Evolutionary conservation across 2,797 vertebrate species (phyloP).

Genomic region (Acanthornis magna): DNA sequence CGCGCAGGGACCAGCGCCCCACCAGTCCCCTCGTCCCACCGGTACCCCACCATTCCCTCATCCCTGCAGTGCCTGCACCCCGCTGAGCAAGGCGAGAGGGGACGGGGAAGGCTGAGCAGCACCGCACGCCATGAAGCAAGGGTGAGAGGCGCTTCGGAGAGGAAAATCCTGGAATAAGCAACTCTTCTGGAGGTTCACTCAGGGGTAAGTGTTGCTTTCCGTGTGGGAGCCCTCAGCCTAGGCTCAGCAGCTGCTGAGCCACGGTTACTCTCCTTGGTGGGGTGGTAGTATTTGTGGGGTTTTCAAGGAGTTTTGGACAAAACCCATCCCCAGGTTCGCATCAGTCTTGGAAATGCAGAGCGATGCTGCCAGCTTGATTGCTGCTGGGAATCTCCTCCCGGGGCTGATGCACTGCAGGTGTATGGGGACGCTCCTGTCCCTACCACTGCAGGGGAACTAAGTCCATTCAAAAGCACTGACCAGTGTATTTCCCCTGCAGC

Average conservation of each 20-base stretch:
- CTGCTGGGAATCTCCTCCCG: neutral
- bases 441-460: neutral
- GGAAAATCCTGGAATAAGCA: slow-evolving; percentile 3
- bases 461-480: neutral
- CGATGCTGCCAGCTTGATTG: fast-evolving
- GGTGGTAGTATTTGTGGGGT: too few species aligned
- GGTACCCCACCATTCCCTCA: neutral
- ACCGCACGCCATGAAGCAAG: slow-evolving; percentile 9
- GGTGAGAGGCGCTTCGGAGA: neutral
- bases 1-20: neutral
- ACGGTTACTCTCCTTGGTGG: fast-evolving
- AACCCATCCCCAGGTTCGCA: neutral
- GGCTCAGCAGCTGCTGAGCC: neutral
- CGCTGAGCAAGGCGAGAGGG: neutral
- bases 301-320: neutral
- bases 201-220: slow-evolving; percentile 65
- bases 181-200: slow-evolving; percentile 8
- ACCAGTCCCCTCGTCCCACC: neutral
- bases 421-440: fast-evolving
- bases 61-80: neutral
- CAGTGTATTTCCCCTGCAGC: neutral
- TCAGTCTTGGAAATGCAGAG: fast-evolving
- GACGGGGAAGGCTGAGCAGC: neutral
- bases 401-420: neutral
- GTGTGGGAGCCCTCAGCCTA: neutral